A percentile compares a stretch with the other conserved stretches of the same genome.
phyloP scores from a whole-genome alignment of 1,140 invertebrate genomes.

The Tyrophagus putrescentiae region DNA sequence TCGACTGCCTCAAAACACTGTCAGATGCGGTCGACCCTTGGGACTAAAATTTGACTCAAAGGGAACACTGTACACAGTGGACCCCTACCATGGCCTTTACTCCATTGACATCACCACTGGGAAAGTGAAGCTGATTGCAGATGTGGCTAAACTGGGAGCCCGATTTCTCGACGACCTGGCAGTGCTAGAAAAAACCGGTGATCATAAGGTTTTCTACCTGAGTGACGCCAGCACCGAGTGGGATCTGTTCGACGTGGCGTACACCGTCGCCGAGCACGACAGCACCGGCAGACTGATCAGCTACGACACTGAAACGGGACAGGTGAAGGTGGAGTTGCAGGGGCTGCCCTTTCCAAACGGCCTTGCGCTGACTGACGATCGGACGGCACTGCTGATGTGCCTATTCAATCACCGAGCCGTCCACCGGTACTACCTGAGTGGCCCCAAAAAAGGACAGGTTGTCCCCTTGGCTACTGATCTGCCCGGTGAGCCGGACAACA shows the following conservation, averaged over 20 bases:
- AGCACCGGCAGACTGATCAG: conserved; percentile 14
- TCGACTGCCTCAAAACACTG: conserved; percentile 16
- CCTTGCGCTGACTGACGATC: conserved; percentile 52
- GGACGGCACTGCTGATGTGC: conserved; percentile 52
- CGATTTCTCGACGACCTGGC: conserved; percentile 21
- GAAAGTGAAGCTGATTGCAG: background rate
- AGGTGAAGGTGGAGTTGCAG: background rate
- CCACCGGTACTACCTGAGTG: conserved; percentile 53
- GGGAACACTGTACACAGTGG: conserved; percentile 52
- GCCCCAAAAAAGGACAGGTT: conserved; percentile 49
- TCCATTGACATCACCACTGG: conserved; percentile 2
- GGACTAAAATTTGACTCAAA: conserved; percentile 56
- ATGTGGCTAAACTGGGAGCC: background rate
- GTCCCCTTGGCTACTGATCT: conserved; percentile 58
- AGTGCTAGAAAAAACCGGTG: background rate
- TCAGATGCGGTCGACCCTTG: conserved; percentile 60
- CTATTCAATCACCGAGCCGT: conserved; percentile 39
- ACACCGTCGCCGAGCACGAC: conserved; percentile 10
- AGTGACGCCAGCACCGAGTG: conserved; percentile 21
- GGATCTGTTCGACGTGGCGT: conserved; percentile 6
- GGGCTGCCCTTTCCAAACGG: conserved; percentile 21
- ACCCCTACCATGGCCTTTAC: conserved; percentile 56
- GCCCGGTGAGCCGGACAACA: conserved; percentile 63
- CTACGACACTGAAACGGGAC: conserved; percentile 5
- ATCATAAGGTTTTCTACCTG: background rate